Evolutionary conservation across 2,113 vertebrate genomes (phyloP).

Genomic region (Leptosomus discolor): DNA sequence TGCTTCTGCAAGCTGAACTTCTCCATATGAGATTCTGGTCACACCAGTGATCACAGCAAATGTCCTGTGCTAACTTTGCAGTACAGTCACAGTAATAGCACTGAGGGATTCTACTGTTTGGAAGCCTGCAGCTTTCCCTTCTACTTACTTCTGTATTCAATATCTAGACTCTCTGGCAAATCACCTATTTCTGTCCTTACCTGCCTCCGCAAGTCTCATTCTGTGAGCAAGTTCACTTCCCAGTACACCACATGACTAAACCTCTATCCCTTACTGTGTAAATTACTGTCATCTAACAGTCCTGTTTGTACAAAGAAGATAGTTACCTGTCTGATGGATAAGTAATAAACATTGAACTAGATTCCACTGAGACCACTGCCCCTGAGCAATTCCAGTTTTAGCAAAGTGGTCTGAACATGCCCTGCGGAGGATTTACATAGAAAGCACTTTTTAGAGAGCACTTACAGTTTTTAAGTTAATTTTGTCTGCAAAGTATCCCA

Average conservation of each 20-base stretch:
- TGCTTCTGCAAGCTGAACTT: not conserved
- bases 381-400: not conserved
- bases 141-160: not conserved
- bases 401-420: not conserved
- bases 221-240: not conserved
- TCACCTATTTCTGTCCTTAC: not conserved
- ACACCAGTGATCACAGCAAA: not conserved
- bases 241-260: not conserved
- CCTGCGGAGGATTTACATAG: not conserved
- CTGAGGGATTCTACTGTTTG: not conserved
- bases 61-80: not conserved
- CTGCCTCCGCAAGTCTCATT: not conserved
- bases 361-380: not conserved
- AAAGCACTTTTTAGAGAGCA: not conserved
- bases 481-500: not conserved
- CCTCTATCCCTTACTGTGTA: not conserved
- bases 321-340: not conserved
- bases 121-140: not conserved
- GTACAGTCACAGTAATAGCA: not conserved
- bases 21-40: not conserved
- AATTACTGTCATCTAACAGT: not conserved
- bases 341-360: not conserved
- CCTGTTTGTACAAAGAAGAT: not conserved
- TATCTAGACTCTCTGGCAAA: not conserved
- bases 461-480: not conserved